Conservation (phyloP, 2,888 invertebrate genomes). For the Papilio protenor region DNA sequence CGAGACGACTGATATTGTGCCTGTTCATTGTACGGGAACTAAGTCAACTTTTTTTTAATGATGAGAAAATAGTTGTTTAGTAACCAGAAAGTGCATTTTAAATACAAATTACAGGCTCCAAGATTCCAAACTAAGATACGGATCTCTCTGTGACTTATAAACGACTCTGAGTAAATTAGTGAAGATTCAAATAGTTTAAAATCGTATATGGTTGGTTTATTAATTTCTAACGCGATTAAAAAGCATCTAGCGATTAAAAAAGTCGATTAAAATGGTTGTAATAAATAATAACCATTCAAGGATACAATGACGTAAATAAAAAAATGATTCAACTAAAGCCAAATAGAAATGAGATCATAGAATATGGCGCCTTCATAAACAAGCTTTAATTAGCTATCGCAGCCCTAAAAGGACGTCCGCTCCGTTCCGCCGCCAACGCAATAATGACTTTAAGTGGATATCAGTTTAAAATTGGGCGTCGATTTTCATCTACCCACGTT, state of each 20-base stretch:
- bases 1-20: conserved; percentile 11
- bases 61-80: background rate
- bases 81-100: background rate
- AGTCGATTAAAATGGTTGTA: background rate
- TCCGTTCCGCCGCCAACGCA: conserved; percentile 58
- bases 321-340: conserved; percentile 1
- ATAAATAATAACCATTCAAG: conserved; percentile 5
- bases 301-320: background rate
- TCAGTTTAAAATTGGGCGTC: conserved; percentile 48
- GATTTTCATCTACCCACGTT: conserved; percentile 50
- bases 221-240: background rate
- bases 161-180: background rate
- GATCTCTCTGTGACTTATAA: background rate
- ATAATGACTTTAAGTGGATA: conserved; percentile 52
- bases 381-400: conserved; percentile 20
- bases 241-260: background rate
- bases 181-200: background rate
- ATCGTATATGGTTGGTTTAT: background rate
- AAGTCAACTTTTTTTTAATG: background rate
- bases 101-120: background rate
- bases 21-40: background rate
- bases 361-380: conserved; percentile 34
- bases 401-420: conserved; percentile 48
- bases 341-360: conserved; percentile 16
- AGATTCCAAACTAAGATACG: too few species aligned